These are phyloP conservation scores for Lamprologus sp. DNA, from an alignment of 2,113 vertebrate genomes.

Conservation along the genomic window DNA sequence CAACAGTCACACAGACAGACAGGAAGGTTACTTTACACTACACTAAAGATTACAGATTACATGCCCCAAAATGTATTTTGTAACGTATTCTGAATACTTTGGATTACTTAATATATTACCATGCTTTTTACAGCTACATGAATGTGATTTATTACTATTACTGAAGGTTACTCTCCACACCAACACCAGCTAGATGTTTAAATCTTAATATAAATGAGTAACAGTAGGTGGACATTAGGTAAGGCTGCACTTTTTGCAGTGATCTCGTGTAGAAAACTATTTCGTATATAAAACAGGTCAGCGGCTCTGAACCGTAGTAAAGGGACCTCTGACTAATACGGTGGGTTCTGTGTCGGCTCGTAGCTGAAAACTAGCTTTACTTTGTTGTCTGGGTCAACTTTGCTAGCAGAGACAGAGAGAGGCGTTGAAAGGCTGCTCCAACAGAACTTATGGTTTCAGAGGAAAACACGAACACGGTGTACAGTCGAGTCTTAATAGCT, in stretches of 20 bases:
- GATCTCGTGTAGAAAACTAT: accelerated
- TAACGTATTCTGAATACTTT: background rate
- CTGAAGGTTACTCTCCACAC: accelerated
- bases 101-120: background rate
- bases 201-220: accelerated
- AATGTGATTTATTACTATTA: background rate
- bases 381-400: too few relatives aligned
- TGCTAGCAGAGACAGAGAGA: too few relatives aligned
- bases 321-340: too few relatives aligned
- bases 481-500: background rate
- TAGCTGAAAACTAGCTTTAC: too few relatives aligned
- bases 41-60: background rate
- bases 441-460: accelerated
- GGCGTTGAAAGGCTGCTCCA: too few relatives aligned
- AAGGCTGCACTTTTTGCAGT: accelerated
- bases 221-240: too few relatives aligned
- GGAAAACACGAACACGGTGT: too few relatives aligned
- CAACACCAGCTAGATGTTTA: accelerated
- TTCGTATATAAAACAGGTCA: accelerated
- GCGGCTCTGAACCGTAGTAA: accelerated
- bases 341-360: accelerated
- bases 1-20: background rate
- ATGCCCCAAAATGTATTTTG: background rate
- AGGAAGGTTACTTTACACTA: background rate
- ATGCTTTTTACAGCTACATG: accelerated